phyloP scores from a whole-genome alignment of 2,888 invertebrate genomes.

The Cataglyphis altisquamis region DNA sequence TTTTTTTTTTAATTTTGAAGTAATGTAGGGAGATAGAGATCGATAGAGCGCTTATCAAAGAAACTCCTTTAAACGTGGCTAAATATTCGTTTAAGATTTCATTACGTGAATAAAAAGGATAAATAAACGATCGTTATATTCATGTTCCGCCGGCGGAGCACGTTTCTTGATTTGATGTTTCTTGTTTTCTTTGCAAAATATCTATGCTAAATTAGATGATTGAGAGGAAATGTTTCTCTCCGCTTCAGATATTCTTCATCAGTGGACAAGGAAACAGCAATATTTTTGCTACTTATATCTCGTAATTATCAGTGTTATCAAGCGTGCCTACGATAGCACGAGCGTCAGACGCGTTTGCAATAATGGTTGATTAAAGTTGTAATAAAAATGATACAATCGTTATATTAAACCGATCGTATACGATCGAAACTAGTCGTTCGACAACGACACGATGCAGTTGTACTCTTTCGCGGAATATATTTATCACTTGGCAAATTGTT shows the following conservation, averaged over 20 bases:
- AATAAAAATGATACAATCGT: conserved; percentile 58
- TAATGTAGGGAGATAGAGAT: conserved; percentile 13
- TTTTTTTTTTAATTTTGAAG: conserved; percentile 18
- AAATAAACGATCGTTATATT: neutral
- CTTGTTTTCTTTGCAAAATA: neutral
- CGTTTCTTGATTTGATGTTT: conserved; percentile 25
- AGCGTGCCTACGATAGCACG: conserved; percentile 52
- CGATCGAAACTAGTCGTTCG: conserved; percentile 64
- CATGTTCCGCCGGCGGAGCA: conserved; percentile 47
- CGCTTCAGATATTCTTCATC: conserved; percentile 61
- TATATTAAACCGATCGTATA: conserved; percentile 58
- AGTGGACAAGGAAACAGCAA: conserved; percentile 72
- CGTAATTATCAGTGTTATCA: conserved; percentile 74
- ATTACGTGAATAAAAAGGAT: conserved; percentile 19
- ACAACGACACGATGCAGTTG: conserved; percentile 69
- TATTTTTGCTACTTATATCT: conserved; percentile 76
- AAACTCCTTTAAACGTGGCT: neutral
- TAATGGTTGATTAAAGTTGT: conserved; percentile 66
- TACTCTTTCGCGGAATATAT: neutral
- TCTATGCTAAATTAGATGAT: conserved; percentile 31
- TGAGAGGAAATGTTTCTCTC: conserved; percentile 3
- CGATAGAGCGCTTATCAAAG: conserved; percentile 26
- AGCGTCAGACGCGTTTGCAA: conserved; percentile 67
- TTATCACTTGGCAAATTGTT: conserved; percentile 19
- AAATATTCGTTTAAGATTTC: conserved; percentile 16